phyloP scores from a whole-genome alignment of 1,140 invertebrate species.

The Conopomorpha cramerella region DNA sequence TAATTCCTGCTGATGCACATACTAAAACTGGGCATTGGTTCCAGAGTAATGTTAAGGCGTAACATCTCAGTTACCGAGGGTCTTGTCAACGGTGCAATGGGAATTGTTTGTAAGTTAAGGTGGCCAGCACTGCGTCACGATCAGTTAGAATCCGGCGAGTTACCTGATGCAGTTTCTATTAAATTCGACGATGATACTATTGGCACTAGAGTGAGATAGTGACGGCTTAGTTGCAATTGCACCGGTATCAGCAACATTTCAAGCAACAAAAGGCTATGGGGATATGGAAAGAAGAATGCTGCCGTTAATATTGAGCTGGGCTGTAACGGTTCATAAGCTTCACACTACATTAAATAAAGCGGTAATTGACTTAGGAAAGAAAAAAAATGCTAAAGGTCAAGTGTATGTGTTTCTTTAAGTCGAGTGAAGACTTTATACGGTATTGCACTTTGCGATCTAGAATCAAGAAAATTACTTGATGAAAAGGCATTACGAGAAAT shows the following conservation, averaged over 20 bases:
- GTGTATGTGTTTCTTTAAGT: slow-evolving; percentile 1
- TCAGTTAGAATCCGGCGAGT: slow-evolving; percentile 1
- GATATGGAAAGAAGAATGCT: slow-evolving; percentile 11
- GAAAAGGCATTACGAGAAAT: slow-evolving; percentile 1
- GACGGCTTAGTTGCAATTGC: background rate
- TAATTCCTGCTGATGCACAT: background rate
- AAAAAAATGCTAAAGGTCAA: slow-evolving; percentile 22
- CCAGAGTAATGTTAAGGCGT: slow-evolving; percentile 1
- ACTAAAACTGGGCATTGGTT: slow-evolving; percentile 1
- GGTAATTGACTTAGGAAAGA: slow-evolving; percentile 20
- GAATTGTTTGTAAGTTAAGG: background rate
- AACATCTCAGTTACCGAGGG: slow-evolving; percentile 1
- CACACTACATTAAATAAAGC: slow-evolving; percentile 17
- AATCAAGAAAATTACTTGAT: slow-evolving; percentile 1
- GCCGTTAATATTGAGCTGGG: slow-evolving; percentile 15
- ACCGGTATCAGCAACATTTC: background rate
- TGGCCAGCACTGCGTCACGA: slow-evolving; percentile 1
- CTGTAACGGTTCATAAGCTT: slow-evolving; percentile 16
- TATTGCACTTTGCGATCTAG: slow-evolving; percentile 1
- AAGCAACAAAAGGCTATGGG: background rate
- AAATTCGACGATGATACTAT: slow-evolving; percentile 3
- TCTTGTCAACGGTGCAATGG: slow-evolving; percentile 4
- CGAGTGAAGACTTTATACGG: background rate
- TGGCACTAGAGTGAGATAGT: background rate
- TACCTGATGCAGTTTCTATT: background rate